phyloP scores from a whole-genome alignment of 2,113 vertebrate species.

The Catharus minimus region DNA sequence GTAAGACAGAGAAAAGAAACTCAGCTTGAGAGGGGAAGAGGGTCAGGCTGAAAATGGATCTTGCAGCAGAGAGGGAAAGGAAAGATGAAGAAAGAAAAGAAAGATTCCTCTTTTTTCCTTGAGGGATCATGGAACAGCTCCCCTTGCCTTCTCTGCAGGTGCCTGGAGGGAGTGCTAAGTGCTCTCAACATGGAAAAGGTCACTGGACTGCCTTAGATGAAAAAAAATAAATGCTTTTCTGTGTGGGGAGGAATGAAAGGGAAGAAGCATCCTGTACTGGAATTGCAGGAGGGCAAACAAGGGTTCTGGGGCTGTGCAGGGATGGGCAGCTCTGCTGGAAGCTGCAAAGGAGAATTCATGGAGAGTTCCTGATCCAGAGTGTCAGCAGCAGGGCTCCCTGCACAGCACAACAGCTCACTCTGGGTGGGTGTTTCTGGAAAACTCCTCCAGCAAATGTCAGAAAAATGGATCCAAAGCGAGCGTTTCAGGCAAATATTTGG shows the following conservation, averaged over 20 bases:
- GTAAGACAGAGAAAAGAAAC: background rate
- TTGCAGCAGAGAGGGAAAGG: background rate
- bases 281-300: background rate
- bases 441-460: constrained; percentile 3
- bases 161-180: background rate
- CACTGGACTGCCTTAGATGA: background rate
- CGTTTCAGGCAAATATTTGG: constrained; percentile 31
- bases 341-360: background rate
- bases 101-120: background rate
- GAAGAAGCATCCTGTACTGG: background rate
- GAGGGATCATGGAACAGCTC: background rate
- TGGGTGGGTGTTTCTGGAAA: constrained; percentile 33
- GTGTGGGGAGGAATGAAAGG: background rate
- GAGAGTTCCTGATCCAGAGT: background rate
- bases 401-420: background rate
- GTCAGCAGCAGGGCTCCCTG: background rate
- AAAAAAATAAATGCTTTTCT: background rate
- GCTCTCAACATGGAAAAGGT: background rate
- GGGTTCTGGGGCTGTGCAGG: background rate
- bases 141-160: background rate
- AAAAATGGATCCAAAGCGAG: constrained; percentile 27
- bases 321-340: background rate
- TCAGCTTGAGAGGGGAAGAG: background rate
- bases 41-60: background rate
- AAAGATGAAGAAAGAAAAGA: background rate